A percentile compares a stretch with the other conserved stretches of the same genome.
Conservation (phyloP, 1,140 invertebrate genomes). For the Pemphigus obesinymphae region DNA sequence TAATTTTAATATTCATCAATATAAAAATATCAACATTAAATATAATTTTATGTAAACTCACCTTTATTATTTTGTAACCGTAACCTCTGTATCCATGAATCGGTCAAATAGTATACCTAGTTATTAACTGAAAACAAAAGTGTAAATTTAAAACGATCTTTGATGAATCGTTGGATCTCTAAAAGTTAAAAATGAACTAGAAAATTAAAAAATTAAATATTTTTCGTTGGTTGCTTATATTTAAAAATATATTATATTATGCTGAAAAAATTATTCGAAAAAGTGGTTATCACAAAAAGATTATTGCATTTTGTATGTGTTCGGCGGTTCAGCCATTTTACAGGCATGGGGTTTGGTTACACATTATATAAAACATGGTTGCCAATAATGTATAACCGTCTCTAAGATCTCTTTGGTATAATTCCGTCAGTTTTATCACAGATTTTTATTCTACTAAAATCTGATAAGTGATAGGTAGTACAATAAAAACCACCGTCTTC, state of each 20-base stretch:
- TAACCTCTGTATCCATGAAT: neutral
- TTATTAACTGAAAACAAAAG: neutral
- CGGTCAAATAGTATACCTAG: neutral
- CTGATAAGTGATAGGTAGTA: too few species aligned
- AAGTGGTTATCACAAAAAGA: slow-evolving; percentile 2
- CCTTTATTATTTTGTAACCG: neutral
- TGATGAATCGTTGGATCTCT: neutral
- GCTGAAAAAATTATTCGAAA: neutral
- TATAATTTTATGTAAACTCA: neutral
- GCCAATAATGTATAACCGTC: slow-evolving; percentile 23
- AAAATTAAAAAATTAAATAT: neutral
- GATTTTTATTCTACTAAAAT: too few species aligned
- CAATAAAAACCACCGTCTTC: too few species aligned
- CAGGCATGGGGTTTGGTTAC: neutral
- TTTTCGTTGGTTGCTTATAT: too few species aligned
- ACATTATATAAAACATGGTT: slow-evolving; percentile 17
- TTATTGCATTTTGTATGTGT: neutral
- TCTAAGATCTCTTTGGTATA: slow-evolving; percentile 15
- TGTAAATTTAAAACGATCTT: neutral
- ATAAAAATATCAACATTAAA: neutral
- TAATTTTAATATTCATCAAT: neutral
- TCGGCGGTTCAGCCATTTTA: neutral
- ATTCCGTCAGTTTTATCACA: neutral
- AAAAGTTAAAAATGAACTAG: neutral
- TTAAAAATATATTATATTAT: too few species aligned